Evolutionary conservation across 2,797 vertebrate species (phyloP), one percentile per base, ranked within the genome.

Genomic region (Odontamblyopus rebecca): DNA sequence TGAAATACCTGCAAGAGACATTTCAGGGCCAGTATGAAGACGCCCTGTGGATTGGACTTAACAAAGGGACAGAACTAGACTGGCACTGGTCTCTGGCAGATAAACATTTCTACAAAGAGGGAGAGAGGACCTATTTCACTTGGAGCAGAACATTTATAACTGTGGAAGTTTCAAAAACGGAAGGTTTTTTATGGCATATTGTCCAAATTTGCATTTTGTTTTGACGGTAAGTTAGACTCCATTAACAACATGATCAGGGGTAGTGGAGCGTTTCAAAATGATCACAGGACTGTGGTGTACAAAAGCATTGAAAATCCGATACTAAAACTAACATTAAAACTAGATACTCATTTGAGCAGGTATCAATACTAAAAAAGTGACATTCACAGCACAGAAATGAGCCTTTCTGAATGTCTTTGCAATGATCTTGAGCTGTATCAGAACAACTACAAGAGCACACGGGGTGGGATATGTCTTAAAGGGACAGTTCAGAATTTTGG

Each of bases 21-120:
- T 2, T 53, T 2, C 38, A 27, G 32, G 38, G 11, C 12, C 38
- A 59, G 38, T 68, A 68, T 2, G 13, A n/a, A 0, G 16, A 27
- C 1, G 32, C 44, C 2, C 27, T 61, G 44, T 85, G 83, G 80
- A 72, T 69, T 3, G 83, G 77, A 2, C 56, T 85, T 3, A 0
- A 0, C 0, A 44, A 59, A 57, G 72, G 51, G 2, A 0, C 0
- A 0, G n/a, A 1, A 0, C 0, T 0, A 18, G 61, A 0, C 0
- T 84, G 76, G 79, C 68, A 75, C 68, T 81, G 79, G 82, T 77
- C 79, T 61, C 44, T 84, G 68, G 9, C 68, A 0, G 27, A 26
- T 27, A 61, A 69, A 19, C 2, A 30, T 26, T 77, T 77, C 67
- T 79, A 79, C 74, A 74, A 74, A 23, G 50, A 66, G 7, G 74